Evolutionary conservation across 1,140 invertebrate genomes (phyloP), one percentile per base, ranked within the genome.

Genomic region (Prorops nasuta): DNA sequence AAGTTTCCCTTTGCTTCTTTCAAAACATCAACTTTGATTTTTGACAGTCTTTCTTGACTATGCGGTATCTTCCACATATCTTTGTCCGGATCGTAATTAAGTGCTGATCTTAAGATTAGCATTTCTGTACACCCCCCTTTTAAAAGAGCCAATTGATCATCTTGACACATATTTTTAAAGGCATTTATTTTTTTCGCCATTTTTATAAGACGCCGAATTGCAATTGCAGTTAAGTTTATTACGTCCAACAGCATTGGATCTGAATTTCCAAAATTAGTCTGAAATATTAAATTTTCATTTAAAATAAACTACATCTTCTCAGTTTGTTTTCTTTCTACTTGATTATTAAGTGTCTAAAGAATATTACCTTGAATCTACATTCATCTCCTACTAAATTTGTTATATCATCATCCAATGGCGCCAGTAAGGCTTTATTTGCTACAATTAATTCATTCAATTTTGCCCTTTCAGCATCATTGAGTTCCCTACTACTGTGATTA

Each of bases 121-220:
- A 97, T 91, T 78, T 96, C 91, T 43, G 90, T 92, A 52, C 90
- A 92, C 20, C 80, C 80, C 8, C 91, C 91, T 76, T 97, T 96
- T 0, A 96, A 71, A 10, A 96, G 73, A 14, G 91, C 90, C 36
- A 96, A 85, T 77, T 95, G 92, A 78, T 94, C 92, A 60, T 92
- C 90, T 66, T 94, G 89, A 63, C 90, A 94, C 84, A 94, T 89
- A 64, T 87, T 91, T 71, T 89, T 91, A 69, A 94, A 96, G 17
- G 86, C 88, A 56, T 83, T 87, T 28, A 95, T 91, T 70, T 90
- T 90, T 64, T 95, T 95, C 0, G 91, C 87, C 88, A 94, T 94
- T 72, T 93, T 92, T 58, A 96, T 95, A 16, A 96, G 77, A 28
- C 93, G 79, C 45, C 92, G 77, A 54, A 96, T 95, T 2, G 92